Evolutionary conservation across 2,797 vertebrate species (phyloP).

Genomic region (Danio tinwini): DNA sequence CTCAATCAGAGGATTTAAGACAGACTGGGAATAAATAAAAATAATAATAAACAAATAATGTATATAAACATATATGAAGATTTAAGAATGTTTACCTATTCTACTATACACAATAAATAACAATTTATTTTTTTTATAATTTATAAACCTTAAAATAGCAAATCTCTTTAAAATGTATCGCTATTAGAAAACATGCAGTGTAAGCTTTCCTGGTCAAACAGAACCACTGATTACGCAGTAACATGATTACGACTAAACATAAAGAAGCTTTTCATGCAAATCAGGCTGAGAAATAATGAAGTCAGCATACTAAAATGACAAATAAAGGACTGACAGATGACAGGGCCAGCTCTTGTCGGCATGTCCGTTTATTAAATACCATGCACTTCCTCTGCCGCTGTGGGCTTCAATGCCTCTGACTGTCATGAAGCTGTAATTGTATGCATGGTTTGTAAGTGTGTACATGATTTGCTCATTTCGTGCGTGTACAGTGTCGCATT

Average conservation of each 20-base stretch:
- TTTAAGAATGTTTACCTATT: too few species aligned
- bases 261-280: conserved; percentile 46
- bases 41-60: too few species aligned
- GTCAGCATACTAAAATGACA: conserved; percentile 55
- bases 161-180: neutral
- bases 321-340: conserved; percentile 43
- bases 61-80: too few species aligned
- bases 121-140: too few species aligned
- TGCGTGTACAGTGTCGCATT: conserved; percentile 14
- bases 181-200: neutral
- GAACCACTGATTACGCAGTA: conserved; percentile 17
- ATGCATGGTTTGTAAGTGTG: conserved; percentile 12
- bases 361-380: conserved; percentile 35
- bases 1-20: too few species aligned
- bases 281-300: conserved; percentile 38
- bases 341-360: conserved; percentile 20
- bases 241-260: conserved; percentile 12
- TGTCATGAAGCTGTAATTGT: conserved; percentile 18
- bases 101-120: too few species aligned
- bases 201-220: conserved; percentile 20
- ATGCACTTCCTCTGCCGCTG: conserved; percentile 44
- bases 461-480: conserved; percentile 39
- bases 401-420: conserved; percentile 29
- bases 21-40: too few species aligned
- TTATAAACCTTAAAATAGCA: too few species aligned